A percentile compares a stretch with the other conserved stretches of the same genome.
phyloP scores from a whole-genome alignment of 2,888 invertebrate species.

The Penaeus monodon region DNA sequence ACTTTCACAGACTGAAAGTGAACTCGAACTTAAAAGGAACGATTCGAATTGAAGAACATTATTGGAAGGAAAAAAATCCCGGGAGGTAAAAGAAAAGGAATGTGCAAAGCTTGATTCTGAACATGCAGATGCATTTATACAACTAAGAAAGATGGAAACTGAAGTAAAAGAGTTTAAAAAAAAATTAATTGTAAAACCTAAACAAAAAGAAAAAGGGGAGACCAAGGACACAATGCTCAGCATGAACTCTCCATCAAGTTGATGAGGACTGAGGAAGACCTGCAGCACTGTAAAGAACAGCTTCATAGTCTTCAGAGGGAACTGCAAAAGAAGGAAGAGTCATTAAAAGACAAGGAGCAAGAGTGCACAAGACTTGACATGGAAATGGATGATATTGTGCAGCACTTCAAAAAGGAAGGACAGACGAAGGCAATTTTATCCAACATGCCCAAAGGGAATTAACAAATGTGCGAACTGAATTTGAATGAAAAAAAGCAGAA shows the following conservation, averaged over 20 bases:
- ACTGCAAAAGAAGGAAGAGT: background rate
- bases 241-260: too few species aligned
- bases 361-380: conserved; percentile 11
- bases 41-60: background rate
- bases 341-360: conserved; percentile 11
- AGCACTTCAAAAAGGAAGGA: conserved; percentile 7
- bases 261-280: too few species aligned
- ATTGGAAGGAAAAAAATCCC: background rate
- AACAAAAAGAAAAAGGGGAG: too few species aligned
- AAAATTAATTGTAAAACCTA: too few species aligned
- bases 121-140: background rate
- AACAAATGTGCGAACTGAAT: background rate
- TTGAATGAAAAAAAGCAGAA: background rate
- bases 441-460: too few species aligned
- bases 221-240: too few species aligned
- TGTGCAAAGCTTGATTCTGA: background rate
- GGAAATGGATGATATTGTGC: conserved; percentile 22
- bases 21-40: background rate
- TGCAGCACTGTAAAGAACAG: too few species aligned
- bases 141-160: too few species aligned
- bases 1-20: conserved; percentile 2
- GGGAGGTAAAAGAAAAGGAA: background rate
- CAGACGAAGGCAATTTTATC: background rate
- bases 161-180: too few species aligned
- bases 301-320: background rate